These are phyloP conservation scores for Penaeus vannamei DNA, from an alignment of 1,140 invertebrate species.

Conservation along the genomic window DNA sequence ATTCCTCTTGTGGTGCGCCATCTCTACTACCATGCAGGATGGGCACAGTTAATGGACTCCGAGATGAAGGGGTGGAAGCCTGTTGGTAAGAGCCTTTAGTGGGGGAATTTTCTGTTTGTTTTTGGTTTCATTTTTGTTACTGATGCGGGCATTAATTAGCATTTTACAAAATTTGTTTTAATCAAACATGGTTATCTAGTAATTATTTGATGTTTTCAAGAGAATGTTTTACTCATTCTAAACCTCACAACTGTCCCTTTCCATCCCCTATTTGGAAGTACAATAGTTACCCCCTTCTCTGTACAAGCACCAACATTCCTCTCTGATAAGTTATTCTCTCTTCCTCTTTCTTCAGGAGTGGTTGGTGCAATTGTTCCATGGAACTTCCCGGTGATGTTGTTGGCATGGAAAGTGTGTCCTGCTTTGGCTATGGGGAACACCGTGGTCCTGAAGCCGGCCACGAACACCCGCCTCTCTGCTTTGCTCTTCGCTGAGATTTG, in stretches of 20 bases:
- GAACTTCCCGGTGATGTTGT: constrained; percentile 79
- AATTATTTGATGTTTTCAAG: background rate
- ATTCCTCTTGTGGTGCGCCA: constrained; percentile 72
- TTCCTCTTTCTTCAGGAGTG: constrained; percentile 70
- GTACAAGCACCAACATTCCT: background rate
- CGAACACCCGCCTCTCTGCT: constrained; percentile 66
- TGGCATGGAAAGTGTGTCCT: constrained; percentile 76
- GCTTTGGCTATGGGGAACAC: constrained; percentile 73
- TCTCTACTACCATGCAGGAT: constrained; percentile 74
- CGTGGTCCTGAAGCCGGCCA: constrained; percentile 69
- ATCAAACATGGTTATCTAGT: no score
- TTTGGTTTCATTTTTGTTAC: no score
- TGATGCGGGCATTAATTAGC: background rate
- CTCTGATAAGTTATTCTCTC: background rate
- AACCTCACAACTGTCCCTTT: background rate
- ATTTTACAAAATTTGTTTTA: no score
- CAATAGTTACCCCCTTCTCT: background rate
- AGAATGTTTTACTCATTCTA: background rate
- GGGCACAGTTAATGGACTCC: constrained; percentile 73
- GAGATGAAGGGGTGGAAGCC: constrained; percentile 73
- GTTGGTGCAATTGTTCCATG: constrained; percentile 73
- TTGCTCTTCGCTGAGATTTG: constrained; percentile 68
- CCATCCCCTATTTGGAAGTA: background rate
- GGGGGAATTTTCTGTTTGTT: no score
- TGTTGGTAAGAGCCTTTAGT: constrained; percentile 69